Base-by-base conservation (phyloP, 2,797 vertebrate genomes). In the Anomalospiza imberbis region DNA sequence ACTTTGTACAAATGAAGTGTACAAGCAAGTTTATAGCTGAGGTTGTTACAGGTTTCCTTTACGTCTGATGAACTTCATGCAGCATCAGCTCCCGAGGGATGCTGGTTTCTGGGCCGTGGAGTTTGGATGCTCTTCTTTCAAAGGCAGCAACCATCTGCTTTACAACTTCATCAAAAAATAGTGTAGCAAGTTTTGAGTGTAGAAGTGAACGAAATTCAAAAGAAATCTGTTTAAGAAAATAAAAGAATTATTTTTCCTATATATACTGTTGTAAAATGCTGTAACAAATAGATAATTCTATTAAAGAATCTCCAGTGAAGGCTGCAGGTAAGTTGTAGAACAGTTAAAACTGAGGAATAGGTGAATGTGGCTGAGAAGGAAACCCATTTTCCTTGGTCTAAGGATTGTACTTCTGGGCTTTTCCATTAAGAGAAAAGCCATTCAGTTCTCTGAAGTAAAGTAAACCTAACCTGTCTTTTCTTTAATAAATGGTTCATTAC, bases 91-190 rank as follows among this genome's bases (percentile, higher is more conserved):
- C 99, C 6, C 98, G 98, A 26, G 99, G 99, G 97, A 99, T 99
- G 89, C 28, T 96, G 32, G 99, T 99, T 98, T 99, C 99, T 6
- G 98, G 98, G 25, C 99, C 99, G 0, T 99, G 98, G 6, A 99
- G 67, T 67, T 98, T 98, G 95, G 97, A 93, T 13, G 99, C 98
- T 62, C 98, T 98, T 47, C 98, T 98, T 96, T 99, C 99, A 74
- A 99, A 99, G 9, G 99, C 99, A 4, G 98, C 98, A 10, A 99
- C 99, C 98, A 99, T 99, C 97, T 99, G 98, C 97, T 99, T 99
- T 77, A 99, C 98, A 74, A 99, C 99, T 98, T 99, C 98, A 32
- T 99, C 99, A 13, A 99, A 99, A 97, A 99, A 99, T 18, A 99
- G 92, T 0, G 98, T 98, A 42, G 99, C 98, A 3, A 99, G 98